A percentile compares a stretch with the other conserved stretches of the same genome.
Conservation (phyloP, 2,888 invertebrate species). For the Julus scandinavius region DNA sequence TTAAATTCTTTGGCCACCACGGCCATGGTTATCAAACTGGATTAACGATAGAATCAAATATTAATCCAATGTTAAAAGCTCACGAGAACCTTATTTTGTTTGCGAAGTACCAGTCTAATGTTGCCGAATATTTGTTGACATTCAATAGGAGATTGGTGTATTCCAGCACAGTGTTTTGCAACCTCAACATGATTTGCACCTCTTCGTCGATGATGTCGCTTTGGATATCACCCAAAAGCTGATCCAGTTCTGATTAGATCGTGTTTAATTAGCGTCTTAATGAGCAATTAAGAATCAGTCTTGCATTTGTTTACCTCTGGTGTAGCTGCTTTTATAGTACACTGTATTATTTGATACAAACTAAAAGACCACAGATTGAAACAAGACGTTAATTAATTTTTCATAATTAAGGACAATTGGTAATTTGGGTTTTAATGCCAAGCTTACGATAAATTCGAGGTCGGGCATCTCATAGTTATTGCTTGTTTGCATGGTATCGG, state of each 20-base stretch:
- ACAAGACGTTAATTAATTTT: constrained; percentile 53
- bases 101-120: constrained; percentile 75
- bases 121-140: constrained; percentile 73
- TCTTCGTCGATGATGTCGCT: constrained; percentile 82
- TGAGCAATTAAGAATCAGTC: constrained; percentile 45
- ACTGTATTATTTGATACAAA: constrained; percentile 75
- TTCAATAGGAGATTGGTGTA: constrained; percentile 71
- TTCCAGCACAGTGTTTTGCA: constrained; percentile 74
- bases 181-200: constrained; percentile 77
- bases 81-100: background rate
- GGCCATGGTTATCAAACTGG: constrained; percentile 76
- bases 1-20: constrained; percentile 74
- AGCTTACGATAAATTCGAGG: constrained; percentile 77
- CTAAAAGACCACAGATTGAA: constrained; percentile 64
- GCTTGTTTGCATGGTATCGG: constrained; percentile 71
- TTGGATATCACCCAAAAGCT: constrained; percentile 80
- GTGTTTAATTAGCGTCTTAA: background rate
- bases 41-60: constrained; percentile 59
- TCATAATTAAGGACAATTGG: background rate
- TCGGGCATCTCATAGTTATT: constrained; percentile 73
- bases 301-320: constrained; percentile 62
- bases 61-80: background rate
- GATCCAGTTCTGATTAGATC: constrained; percentile 74
- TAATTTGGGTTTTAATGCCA: background rate
- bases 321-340: constrained; percentile 77